Percentiles rank a stretch among this genome's conserved stretches.
Conservation (phyloP, 37 sponge, comb jelly and placozoan species). For the Hexactinellida sp. region DNA sequence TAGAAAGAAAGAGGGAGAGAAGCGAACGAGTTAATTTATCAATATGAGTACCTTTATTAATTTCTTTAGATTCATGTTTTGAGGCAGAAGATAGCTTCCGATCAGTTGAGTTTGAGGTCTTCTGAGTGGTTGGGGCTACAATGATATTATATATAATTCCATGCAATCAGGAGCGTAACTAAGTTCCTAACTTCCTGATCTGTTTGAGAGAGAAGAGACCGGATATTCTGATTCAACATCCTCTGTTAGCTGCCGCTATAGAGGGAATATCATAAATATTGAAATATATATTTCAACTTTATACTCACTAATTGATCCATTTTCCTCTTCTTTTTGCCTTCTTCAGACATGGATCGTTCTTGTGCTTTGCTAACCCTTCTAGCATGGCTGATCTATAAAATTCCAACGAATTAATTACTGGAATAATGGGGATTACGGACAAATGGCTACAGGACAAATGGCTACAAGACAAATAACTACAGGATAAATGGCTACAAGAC, state of each 20-base stretch:
- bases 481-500: too few species aligned
- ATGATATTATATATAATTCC: background rate
- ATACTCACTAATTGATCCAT: background rate
- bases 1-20: too few species aligned
- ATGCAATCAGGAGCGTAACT: too few species aligned
- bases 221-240: background rate
- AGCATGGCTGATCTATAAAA: background rate
- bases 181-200: background rate
- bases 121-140: background rate
- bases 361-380: background rate
- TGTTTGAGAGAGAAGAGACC: background rate
- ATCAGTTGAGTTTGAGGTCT: background rate
- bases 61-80: background rate
- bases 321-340: background rate
- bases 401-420: background rate
- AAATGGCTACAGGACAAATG: too few species aligned
- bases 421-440: too few species aligned
- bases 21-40: background rate
- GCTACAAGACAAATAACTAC: too few species aligned
- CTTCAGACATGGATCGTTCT: constrained; percentile 15
- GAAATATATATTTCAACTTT: background rate
- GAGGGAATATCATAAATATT: background rate
- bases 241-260: background rate
- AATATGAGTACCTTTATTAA: background rate
- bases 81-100: background rate